Conservation (phyloP, 1,140 invertebrate genomes). For the Drosophila guanche region DNA sequence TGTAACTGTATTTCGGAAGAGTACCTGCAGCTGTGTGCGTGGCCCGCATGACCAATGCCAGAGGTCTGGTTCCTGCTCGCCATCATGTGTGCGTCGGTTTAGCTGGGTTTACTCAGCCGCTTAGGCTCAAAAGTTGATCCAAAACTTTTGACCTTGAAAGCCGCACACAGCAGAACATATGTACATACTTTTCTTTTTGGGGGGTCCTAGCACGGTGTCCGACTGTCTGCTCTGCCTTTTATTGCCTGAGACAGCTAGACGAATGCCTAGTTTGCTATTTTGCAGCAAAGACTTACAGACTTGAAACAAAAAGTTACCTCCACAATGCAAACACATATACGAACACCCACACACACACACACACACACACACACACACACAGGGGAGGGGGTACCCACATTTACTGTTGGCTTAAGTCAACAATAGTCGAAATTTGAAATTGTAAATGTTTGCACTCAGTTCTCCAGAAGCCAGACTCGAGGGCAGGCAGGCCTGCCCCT, state of each 20-base stretch:
- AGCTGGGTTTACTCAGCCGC: conserved; percentile 51
- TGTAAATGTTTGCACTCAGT: conserved; percentile 69
- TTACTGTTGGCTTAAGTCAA: conserved; percentile 58
- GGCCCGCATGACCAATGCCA: conserved; percentile 11
- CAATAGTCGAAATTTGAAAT: conserved; percentile 73
- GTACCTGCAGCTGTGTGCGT: conserved; percentile 52
- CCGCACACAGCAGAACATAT: conserved; percentile 20
- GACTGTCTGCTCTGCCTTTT: no score
- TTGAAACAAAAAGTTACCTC: conserved; percentile 41
- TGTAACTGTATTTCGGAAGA: not conserved
- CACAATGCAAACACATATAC: not conserved
- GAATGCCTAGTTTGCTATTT: conserved; percentile 25
- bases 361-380: not conserved
- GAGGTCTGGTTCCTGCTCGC: conserved; percentile 5
- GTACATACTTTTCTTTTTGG: not conserved
- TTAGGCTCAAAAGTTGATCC: conserved; percentile 59
- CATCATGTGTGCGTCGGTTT: conserved; percentile 19
- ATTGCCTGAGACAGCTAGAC: not conserved
- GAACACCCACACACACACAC: no score
- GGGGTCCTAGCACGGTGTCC: no score
- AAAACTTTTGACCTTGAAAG: conserved; percentile 67
- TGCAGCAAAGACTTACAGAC: conserved; percentile 51
- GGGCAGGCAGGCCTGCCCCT: conserved; percentile 15
- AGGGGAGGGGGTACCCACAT: not conserved
- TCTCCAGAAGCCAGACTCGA: conserved; percentile 45